Percentiles rank a stretch among this genome's conserved stretches.
Evolutionary conservation across 1,140 invertebrate species (phyloP).

Genomic region (Drosophila elegans): DNA sequence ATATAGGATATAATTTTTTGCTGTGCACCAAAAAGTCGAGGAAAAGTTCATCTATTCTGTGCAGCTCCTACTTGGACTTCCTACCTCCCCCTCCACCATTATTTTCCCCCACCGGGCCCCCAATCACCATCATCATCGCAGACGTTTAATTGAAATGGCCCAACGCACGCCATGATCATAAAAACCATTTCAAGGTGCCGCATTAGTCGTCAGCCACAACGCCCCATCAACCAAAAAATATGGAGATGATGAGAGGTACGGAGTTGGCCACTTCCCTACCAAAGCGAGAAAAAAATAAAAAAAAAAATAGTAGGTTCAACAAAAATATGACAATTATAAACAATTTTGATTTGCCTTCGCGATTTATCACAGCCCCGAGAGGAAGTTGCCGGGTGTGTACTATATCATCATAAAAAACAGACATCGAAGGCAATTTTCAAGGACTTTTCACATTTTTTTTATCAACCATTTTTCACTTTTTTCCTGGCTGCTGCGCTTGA

Average conservation of each 20-base stretch:
- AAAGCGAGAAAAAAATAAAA: not conserved
- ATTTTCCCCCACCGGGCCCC: not conserved
- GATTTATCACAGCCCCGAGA: slow-evolving; percentile 57
- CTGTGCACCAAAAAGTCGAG: slow-evolving; percentile 4
- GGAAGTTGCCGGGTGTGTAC: slow-evolving; percentile 18
- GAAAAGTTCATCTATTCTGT: slow-evolving; percentile 10
- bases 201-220: slow-evolving; percentile 74
- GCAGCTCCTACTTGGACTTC: slow-evolving; percentile 11
- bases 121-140: slow-evolving; percentile 49
- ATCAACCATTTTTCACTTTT: slow-evolving; percentile 53
- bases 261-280: slow-evolving; percentile 8
- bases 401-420: slow-evolving; percentile 70
- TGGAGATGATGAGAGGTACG: slow-evolving; percentile 28
- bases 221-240: slow-evolving; percentile 44
- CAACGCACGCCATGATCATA: slow-evolving; percentile 74
- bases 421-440: slow-evolving; percentile 48
- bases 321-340: slow-evolving; percentile 77
- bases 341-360: slow-evolving; percentile 70
- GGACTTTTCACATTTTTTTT: slow-evolving; percentile 23
- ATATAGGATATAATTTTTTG: not conserved
- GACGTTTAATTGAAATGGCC: slow-evolving; percentile 78
- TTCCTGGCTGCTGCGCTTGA: slow-evolving; percentile 38
- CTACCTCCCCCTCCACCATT: not conserved
- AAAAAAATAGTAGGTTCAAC: slow-evolving; percentile 5
- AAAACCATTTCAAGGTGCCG: slow-evolving; percentile 77